Base-by-base conservation (phyloP, 1,140 invertebrate species). In the Trichonephila clavipes region DNA sequence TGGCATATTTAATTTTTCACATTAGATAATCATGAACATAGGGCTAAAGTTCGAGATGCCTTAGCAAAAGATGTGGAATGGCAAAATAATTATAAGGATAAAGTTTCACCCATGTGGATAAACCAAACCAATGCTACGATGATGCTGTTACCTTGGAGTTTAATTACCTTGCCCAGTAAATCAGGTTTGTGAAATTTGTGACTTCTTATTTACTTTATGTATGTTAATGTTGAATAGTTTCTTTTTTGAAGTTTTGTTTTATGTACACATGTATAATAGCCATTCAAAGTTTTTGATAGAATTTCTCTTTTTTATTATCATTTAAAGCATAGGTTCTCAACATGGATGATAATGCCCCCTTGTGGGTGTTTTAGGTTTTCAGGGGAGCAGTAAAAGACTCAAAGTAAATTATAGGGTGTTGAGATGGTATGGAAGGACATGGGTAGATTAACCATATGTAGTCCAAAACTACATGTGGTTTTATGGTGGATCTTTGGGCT, bases 1-100 rank as follows among this genome's bases (percentile, higher is more conserved):
- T 40, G 2, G 2, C 34, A 18, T 83, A 40, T 83, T 44, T 21
- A n/a, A 44, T 2, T 82, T 58, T 34, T 61, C 44, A 72, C 94
- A 94, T 19, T 94, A 96, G 95, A 96, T 94, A 95, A 94, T 61
- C 91, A 95, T 91, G 94, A 94, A 18, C 95, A 96, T 89, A 94
- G 95, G 8, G 95, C 95, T 0, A 72, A 94, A 77, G 95, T 96
- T 19, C 93, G 95, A 92, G 94, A 95, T 72, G 94, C 93, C 8
- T 82, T 96, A 44, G 95, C 95, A n/a, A 90, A 62, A 51, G 95
- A 96, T 86, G 58, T 87, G 19, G 94, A 95, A 12, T 96, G 95
- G 95, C 86, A 95, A 21, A 85, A 91, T 12, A 94, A 95, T 34
- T 96, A 95, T 94, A 94, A 96, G 85, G 94, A 94, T 24, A 95